Evolutionary conservation across 53 echinoderm and acorn worm species (phyloP).

Genomic region (Echinarachnius parma): DNA sequence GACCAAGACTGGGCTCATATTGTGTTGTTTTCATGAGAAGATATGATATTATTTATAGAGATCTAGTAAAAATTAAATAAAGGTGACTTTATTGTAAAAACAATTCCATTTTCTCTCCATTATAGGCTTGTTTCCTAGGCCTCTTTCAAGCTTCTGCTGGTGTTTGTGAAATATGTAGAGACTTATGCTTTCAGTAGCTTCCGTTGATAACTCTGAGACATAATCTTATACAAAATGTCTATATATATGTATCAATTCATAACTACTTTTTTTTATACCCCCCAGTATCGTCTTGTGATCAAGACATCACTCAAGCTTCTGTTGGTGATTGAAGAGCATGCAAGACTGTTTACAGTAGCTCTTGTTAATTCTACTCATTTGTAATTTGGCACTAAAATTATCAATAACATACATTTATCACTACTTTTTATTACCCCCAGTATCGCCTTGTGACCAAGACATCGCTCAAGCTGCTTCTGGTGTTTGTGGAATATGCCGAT

Average conservation of each 20-base stretch:
- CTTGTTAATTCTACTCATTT: not conserved
- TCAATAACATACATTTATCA: too few relatives aligned
- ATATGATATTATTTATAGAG: too few relatives aligned
- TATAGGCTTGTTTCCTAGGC: conserved; percentile 94
- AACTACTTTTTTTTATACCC: too few relatives aligned
- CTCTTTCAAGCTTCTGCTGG: conserved; percentile 83
- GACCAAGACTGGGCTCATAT: too few relatives aligned
- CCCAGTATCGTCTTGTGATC: conserved; percentile 94
- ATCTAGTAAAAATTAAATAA: too few relatives aligned
- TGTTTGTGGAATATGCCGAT: conserved; percentile 93
- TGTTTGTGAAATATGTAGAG: conserved; percentile 92
- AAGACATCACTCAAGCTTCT: conserved; percentile 93
- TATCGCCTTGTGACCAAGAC: conserved; percentile 96
- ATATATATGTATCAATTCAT: too few relatives aligned
- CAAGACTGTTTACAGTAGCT: too few relatives aligned
- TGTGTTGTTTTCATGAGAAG: too few relatives aligned
- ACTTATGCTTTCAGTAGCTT: too few relatives aligned
- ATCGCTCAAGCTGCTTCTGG: conserved; percentile 84
- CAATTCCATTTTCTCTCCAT: conserved; percentile 46
- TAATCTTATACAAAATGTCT: too few relatives aligned
- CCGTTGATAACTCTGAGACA: too few relatives aligned
- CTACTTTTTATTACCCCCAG: conserved; percentile 49
- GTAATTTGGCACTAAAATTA: not conserved
- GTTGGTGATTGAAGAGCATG: conserved; percentile 87
- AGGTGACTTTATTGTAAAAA: too few relatives aligned